Evolutionary conservation across 2,888 invertebrate genomes (phyloP).

Genomic region (Mythimna albipuncta): DNA sequence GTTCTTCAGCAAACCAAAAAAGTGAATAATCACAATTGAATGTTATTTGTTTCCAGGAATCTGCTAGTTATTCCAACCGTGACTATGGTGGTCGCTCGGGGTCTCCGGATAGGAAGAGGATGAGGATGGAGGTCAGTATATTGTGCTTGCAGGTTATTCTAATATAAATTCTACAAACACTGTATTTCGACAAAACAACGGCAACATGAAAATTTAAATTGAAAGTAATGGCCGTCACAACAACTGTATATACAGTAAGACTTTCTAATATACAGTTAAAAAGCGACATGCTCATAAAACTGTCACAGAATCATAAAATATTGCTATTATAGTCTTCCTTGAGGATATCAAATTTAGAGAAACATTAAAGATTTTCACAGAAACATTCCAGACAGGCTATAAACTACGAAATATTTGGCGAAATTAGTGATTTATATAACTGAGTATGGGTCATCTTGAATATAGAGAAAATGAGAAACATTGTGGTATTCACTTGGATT

Average conservation of each 20-base stretch:
- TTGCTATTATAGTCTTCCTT: slow-evolving; percentile 43
- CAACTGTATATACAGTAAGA: slow-evolving; percentile 50
- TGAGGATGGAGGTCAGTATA: slow-evolving; percentile 91
- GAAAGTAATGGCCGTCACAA: slow-evolving; percentile 56
- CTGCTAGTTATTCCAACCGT: slow-evolving; percentile 88
- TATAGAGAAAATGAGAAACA: slow-evolving; percentile 54
- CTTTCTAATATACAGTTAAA: slow-evolving; percentile 40
- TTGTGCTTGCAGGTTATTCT: slow-evolving; percentile 40
- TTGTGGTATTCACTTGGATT: slow-evolving; percentile 51
- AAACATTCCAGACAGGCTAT: slow-evolving; percentile 47
- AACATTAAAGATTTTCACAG: slow-evolving; percentile 46
- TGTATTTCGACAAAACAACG: slow-evolving; percentile 41
- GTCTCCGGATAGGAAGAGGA: slow-evolving; percentile 92
- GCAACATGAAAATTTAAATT: slow-evolving; percentile 38
- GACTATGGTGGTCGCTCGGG: slow-evolving; percentile 90
- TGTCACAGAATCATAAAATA: slow-evolving; percentile 52
- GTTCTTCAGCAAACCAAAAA: background rate
- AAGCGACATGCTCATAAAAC: slow-evolving; percentile 44
- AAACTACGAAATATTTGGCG: slow-evolving; percentile 52
- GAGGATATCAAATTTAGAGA: slow-evolving; percentile 52
- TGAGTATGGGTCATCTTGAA: slow-evolving; percentile 51
- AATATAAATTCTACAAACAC: slow-evolving; percentile 26
- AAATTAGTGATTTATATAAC: slow-evolving; percentile 49
- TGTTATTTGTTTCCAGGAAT: slow-evolving; percentile 78
- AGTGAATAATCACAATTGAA: background rate